Conservation (phyloP, 2,888 invertebrate species). For the Euplexia lucipara region DNA sequence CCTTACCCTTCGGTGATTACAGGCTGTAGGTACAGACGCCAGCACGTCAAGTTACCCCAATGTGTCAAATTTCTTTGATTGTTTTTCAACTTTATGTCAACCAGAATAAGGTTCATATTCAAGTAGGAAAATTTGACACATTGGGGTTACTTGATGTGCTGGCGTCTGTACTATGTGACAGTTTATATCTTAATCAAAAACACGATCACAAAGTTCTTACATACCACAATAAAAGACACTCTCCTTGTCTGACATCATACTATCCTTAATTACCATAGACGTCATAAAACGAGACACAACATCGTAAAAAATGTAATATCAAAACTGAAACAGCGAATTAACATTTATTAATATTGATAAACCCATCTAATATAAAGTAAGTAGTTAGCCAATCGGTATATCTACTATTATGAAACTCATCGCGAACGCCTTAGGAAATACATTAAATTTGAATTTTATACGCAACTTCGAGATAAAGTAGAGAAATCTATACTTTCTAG, state of each 20-base stretch:
- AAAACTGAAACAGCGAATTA: slow-evolving; percentile 22
- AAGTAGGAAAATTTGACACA: too few species aligned
- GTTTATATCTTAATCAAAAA: background rate
- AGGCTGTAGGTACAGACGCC: too few species aligned
- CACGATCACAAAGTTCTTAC: background rate
- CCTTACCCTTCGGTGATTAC: too few species aligned
- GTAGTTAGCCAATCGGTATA: slow-evolving; percentile 26
- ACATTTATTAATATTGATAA: slow-evolving; percentile 47
- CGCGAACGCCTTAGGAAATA: slow-evolving; percentile 13
- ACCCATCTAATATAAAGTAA: slow-evolving; percentile 9
- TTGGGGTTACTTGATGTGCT: too few species aligned
- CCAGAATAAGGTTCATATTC: too few species aligned
- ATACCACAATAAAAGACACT: background rate
- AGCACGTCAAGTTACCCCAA: too few species aligned
- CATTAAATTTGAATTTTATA: slow-evolving; percentile 48
- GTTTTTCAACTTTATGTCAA: too few species aligned
- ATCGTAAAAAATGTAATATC: slow-evolving; percentile 27
- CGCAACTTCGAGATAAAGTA: slow-evolving; percentile 24
- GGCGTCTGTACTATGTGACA: too few species aligned
- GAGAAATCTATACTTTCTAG: slow-evolving; percentile 56
- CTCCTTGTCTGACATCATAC: slow-evolving; percentile 28
- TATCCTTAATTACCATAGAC: slow-evolving; percentile 4
- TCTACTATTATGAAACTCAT: slow-evolving; percentile 50
- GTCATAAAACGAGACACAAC: slow-evolving; percentile 4
- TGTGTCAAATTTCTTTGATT: too few species aligned